phyloP scores from a whole-genome alignment of 1,140 invertebrate genomes.

The Sitobion miscanthi region DNA sequence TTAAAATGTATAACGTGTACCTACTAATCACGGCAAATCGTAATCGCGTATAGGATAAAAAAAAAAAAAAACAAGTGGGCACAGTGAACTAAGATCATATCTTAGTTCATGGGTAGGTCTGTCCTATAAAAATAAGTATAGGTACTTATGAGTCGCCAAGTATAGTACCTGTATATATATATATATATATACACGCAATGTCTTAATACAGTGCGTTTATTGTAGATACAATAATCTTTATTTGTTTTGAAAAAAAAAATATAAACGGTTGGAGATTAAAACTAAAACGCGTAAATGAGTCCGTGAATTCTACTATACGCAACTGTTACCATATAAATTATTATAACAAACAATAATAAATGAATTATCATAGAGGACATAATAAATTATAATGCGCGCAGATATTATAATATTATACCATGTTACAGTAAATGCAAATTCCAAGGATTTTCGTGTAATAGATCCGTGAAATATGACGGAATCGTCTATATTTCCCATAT shows the following conservation, averaged over 20 bases:
- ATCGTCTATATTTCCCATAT: neutral
- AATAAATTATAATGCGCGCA: neutral
- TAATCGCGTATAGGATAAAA: slow-evolving; percentile 2
- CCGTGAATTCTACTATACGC: neutral
- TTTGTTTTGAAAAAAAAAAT: neutral
- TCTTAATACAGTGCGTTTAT: neutral
- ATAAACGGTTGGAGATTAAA: neutral
- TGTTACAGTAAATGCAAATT: slow-evolving; percentile 20
- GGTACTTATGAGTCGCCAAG: neutral
- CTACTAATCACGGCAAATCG: neutral
- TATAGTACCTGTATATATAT: neutral
- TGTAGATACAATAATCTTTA: neutral
- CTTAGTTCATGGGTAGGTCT: neutral
- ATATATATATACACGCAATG: neutral
- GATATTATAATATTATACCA: neutral
- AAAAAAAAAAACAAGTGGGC: neutral
- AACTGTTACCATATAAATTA: neutral
- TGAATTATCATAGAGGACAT: slow-evolving; percentile 4
- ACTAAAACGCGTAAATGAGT: neutral
- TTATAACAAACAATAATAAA: slow-evolving; percentile 15
- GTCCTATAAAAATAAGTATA: neutral
- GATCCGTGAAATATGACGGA: slow-evolving; percentile 35
- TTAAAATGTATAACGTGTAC: neutral
- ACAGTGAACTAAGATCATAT: neutral
- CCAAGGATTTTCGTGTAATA: slow-evolving; percentile 35